These are phyloP conservation scores for Amphipoea oculea DNA, from an alignment of 2,888 invertebrate species.

Conservation along the genomic window DNA sequence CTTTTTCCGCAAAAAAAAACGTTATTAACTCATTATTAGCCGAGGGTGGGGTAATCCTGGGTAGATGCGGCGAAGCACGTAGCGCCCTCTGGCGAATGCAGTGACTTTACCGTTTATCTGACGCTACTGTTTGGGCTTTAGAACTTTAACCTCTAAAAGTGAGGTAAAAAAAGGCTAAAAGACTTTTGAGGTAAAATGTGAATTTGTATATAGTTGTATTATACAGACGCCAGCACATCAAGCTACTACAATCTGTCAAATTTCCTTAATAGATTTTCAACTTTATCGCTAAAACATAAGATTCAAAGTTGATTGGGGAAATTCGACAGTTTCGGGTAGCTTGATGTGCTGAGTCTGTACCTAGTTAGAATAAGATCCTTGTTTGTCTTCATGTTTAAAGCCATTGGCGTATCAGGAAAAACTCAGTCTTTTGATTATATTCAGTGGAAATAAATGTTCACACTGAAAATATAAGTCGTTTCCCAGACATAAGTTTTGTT, in stretches of 20 bases:
- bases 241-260: too few species aligned
- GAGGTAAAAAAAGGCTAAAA: not conserved
- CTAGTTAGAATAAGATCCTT: not conserved
- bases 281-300: too few species aligned
- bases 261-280: too few species aligned
- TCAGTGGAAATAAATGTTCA: not conserved
- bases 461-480: too few species aligned
- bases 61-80: conserved; percentile 59
- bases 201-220: not conserved
- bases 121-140: conserved; percentile 19
- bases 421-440: not conserved
- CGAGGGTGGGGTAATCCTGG: conserved; percentile 61
- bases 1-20: conserved; percentile 56
- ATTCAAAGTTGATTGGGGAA: too few species aligned
- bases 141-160: not conserved
- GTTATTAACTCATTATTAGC: conserved; percentile 59
- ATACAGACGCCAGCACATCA: too few species aligned
- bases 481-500: too few species aligned
- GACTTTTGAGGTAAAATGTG: not conserved
- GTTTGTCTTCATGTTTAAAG: too few species aligned
- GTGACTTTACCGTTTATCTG: conserved; percentile 17
- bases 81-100: conserved; percentile 25
- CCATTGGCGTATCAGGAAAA: not conserved
- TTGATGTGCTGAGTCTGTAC: too few species aligned
- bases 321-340: too few species aligned